phyloP scores from a whole-genome alignment of 2,797 vertebrate genomes.

The Carcharodon carcharias region DNA sequence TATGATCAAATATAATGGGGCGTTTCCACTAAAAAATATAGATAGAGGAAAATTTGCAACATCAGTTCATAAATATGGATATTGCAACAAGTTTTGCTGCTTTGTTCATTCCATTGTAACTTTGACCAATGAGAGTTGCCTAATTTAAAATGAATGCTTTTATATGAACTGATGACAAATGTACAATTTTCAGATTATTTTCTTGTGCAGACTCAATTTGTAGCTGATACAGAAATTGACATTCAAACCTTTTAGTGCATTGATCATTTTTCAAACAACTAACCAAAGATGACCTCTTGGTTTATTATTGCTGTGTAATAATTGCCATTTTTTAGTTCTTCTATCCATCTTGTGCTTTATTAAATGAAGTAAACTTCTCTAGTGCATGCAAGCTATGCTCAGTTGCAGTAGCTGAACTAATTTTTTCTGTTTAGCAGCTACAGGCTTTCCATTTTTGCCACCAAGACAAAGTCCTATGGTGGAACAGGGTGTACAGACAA shows the following conservation, averaged over 20 bases:
- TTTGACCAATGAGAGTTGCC: not conserved
- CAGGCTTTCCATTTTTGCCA: constrained; percentile 66
- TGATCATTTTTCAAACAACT: not conserved
- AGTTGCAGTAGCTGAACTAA: not conserved
- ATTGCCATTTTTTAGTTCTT: not conserved
- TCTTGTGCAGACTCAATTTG: not conserved
- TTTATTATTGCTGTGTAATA: not conserved
- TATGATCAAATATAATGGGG: not conserved
- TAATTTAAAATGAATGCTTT: not conserved
- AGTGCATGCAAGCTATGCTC: not conserved
- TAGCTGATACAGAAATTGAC: not conserved
- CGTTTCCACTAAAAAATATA: not conserved
- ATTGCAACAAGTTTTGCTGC: not conserved
- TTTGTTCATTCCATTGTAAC: not conserved
- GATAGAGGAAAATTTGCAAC: not conserved
- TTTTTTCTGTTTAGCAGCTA: constrained; percentile 49
- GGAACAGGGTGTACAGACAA: constrained; percentile 89
- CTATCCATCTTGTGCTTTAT: not conserved
- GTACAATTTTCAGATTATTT: not conserved
- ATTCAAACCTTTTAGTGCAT: not conserved
- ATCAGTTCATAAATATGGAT: not conserved
- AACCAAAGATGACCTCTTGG: not conserved
- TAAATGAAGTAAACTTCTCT: not conserved
- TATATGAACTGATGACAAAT: not conserved
- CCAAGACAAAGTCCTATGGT: constrained; percentile 81